Evolutionary conservation across 2,888 invertebrate species (phyloP), one percentile per base, ranked within the genome.

Genomic region (Platycnemis pennipes): DNA sequence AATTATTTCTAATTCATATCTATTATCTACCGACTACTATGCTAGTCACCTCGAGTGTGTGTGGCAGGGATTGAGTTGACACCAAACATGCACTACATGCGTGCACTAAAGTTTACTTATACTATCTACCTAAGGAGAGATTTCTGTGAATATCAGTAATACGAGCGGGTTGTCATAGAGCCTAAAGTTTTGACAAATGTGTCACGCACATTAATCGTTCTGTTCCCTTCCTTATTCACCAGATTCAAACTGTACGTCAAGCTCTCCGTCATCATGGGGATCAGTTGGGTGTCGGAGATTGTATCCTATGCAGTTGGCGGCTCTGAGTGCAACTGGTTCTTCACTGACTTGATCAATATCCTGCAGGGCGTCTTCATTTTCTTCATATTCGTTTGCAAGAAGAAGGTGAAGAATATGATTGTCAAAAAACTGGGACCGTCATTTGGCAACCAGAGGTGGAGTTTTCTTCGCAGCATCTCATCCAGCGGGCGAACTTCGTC

Each of bases 321-420:
- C 1, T 53, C 85, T 3, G n/a, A 45, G 8, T 86, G 94, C 22
- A n/a, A 85, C 86, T 94, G 94, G 85, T 31, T 49, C 45, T 4
- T 85, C 31, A 46, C 94, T 0, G 94, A 94, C 19, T 37, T 49
- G 2, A 97, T 97, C 95, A 97, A 97, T 96, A 97, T 97, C 69
- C 96, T 97, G 46, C 97, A 97, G 86, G 97, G 97, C 0, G 96
- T 97, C 46, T 97, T 97, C 95, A 97, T 97, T 94, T 97, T 97
- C 96, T 96, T 97, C 95, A 96, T 97, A 94, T 97, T 97, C 95
- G 97, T 97, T 53, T 97, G 97, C 97, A 97, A 97, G 96, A 97
- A 97, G 95, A 97, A 97, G 96, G 97, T 97, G 11, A 96, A 97
- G 95, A 96, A 96, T 94, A 95, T 97, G 89, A 96, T 97, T 5